Evolutionary conservation across 2,888 invertebrate genomes (phyloP).

Genomic region (Agonopterix alstromeriana): DNA sequence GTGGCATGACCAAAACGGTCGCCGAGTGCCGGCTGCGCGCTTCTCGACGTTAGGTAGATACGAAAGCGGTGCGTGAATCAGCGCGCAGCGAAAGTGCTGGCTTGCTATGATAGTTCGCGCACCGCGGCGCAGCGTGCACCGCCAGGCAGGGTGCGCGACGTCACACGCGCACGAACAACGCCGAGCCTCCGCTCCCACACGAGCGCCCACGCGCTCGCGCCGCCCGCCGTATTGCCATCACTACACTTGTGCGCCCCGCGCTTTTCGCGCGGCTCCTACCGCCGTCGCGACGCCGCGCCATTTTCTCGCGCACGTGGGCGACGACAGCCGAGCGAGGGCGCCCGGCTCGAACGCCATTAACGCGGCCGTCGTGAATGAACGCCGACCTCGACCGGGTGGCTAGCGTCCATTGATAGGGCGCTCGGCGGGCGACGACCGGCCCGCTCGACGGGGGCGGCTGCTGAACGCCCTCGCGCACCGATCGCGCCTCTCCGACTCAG

Average conservation of each 20-base stretch:
- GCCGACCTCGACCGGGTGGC: conserved; percentile 68
- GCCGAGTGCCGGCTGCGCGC: conserved; percentile 39
- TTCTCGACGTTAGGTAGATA: conserved; percentile 23
- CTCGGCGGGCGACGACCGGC: conserved; percentile 63
- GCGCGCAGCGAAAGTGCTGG: conserved; percentile 34
- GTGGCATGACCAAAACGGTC: conserved; percentile 69
- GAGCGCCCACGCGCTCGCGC: conserved; percentile 49
- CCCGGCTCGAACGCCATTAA: conserved; percentile 66
- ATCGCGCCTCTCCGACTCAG: conserved; percentile 72
- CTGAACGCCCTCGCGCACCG: conserved; percentile 61
- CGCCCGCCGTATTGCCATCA: conserved; percentile 47
- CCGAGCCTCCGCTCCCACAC: conserved; percentile 67
- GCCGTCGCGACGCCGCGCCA: conserved; percentile 71
- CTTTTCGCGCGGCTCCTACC: conserved; percentile 72
- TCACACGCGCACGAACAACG: conserved; percentile 22
- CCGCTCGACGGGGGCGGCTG: conserved; percentile 61
- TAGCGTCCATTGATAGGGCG: conserved; percentile 67
- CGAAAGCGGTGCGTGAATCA: conserved; percentile 64
- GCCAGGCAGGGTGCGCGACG: conserved; percentile 18
- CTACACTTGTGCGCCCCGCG: conserved; percentile 62
- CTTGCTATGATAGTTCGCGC: conserved; percentile 14
- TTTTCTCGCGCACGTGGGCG: conserved; percentile 76
- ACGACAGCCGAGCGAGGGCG: conserved; percentile 56
- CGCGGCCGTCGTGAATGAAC: conserved; percentile 72
- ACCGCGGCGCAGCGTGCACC: conserved; percentile 20